Evolutionary conservation across 2,888 invertebrate genomes (phyloP).

Genomic region (Autographa gamma): DNA sequence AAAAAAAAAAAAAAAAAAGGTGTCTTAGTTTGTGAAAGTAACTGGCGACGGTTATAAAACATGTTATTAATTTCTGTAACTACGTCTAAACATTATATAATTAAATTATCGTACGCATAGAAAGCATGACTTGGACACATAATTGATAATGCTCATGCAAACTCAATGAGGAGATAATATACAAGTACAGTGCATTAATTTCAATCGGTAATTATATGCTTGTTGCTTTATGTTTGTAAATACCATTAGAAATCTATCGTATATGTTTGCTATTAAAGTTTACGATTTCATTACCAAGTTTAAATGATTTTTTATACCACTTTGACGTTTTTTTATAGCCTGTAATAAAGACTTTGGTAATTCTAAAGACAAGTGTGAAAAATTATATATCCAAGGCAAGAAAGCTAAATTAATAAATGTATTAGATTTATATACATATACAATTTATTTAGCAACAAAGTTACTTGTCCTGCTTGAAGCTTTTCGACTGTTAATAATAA

Average conservation of each 20-base stretch:
- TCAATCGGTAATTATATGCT: conserved; percentile 27
- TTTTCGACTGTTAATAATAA: too few species aligned
- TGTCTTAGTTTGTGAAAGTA: background rate
- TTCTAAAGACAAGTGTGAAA: too few species aligned
- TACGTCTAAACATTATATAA: conserved; percentile 5
- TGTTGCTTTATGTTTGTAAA: conserved; percentile 10
- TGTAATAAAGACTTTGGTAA: background rate
- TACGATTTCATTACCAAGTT: background rate
- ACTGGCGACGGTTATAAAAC: background rate
- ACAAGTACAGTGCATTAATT: conserved; percentile 37
- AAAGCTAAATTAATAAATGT: too few species aligned
- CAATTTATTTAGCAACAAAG: too few species aligned
- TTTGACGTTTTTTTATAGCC: background rate
- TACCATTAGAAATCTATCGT: conserved; percentile 15
- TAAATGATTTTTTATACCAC: background rate
- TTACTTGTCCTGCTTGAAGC: too few species aligned
- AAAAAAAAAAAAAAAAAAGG: too few species aligned
- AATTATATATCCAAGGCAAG: too few species aligned
- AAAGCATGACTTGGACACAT: conserved; percentile 43
- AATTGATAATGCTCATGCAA: conserved; percentile 49
- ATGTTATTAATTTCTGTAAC: background rate
- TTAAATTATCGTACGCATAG: conserved; percentile 23
- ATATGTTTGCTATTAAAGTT: background rate
- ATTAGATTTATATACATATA: too few species aligned
- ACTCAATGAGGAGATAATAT: conserved; percentile 35